These are phyloP conservation scores for Dysmachus trigonus DNA, from an alignment of 2,888 invertebrate genomes.

Conservation along the genomic window DNA sequence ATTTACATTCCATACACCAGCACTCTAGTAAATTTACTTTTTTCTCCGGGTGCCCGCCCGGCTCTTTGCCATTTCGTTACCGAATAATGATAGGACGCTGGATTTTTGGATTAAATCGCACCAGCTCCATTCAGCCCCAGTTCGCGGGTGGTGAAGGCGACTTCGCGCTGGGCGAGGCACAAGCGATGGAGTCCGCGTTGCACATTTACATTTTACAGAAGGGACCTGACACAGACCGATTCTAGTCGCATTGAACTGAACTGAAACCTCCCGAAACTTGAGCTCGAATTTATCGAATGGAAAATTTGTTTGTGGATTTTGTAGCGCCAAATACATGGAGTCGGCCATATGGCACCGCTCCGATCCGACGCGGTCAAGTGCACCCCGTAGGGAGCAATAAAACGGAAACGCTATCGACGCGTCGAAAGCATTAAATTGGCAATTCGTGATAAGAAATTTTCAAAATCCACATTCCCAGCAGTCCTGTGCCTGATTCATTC, in stretches of 20 bases:
- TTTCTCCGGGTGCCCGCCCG: background rate
- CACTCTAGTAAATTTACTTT: slow-evolving; percentile 30
- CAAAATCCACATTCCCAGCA: background rate
- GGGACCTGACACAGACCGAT: background rate
- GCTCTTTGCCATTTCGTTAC: background rate
- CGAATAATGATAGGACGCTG: background rate
- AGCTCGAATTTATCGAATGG: slow-evolving; percentile 35
- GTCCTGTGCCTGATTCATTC: background rate
- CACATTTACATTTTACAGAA: slow-evolving; percentile 37
- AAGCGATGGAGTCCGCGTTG: background rate
- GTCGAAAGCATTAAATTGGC: slow-evolving; percentile 33
- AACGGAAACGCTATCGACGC: slow-evolving; percentile 17
- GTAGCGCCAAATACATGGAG: background rate
- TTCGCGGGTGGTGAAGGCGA: background rate
- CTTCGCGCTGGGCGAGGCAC: background rate
- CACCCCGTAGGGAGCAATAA: background rate
- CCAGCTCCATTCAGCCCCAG: background rate
- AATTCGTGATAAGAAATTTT: slow-evolving; percentile 39
- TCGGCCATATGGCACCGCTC: slow-evolving; percentile 7
- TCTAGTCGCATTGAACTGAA: slow-evolving; percentile 17
- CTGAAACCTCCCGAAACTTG: slow-evolving; percentile 20
- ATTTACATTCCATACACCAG: slow-evolving; percentile 37
- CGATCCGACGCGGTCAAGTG: background rate
- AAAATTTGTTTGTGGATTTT: slow-evolving; percentile 41
- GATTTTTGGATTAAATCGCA: slow-evolving; percentile 26